Base-by-base conservation (phyloP, 30 jellyfish, hydroid and myxozoan genomes). In the Haliclystus octoradiatus region DNA sequence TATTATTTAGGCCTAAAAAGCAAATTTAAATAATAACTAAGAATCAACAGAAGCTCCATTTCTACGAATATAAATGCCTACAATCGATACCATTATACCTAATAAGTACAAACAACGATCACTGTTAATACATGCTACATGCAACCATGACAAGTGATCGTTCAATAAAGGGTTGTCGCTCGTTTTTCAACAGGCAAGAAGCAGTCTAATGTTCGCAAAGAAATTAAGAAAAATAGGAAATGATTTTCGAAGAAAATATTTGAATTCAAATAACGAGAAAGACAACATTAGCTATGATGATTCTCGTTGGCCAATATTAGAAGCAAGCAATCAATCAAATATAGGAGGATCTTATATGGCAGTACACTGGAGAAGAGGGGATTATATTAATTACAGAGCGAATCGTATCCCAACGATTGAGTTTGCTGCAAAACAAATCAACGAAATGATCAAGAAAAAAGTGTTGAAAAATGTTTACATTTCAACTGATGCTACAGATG, bases 361-460 rank as follows among this genome's bases (percentile, higher is more conserved):
- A 34, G 82, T 88, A 15, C 97, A 88, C 61, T 72, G 80, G 92
- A 88, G 97, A 32, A 65, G 97, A 29, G 94, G 94, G 19, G 97
- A 88, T 47, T 88, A 74, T 35, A 71, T 86, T 26, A 74, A 73
- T 66, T 69, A 93, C 26, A 81, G 83, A 24, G 68, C 83, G 28
- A 84, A 88, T 33, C 82, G 95, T 7, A 83, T 88, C 40, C 97
- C 97, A 2, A 28, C 97, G 23, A 88, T 88, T 27, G 84, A 79
- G 61, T 93, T 81, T 19, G 70, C 66, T 19, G 82, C 78, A 40
- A 73, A 57, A 24, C 92, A 88, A 49, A 75, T 81, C 5, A 66
- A 50, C 33, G 75, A 70, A 22, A 60, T 79, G 66, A 61, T 81
- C 62, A 78, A 88, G 52, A 75, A 88, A 62, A 35, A 62, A 51